Base-by-base conservation (phyloP, 2,888 invertebrate genomes). In the Anagyrus pseudococci region DNA sequence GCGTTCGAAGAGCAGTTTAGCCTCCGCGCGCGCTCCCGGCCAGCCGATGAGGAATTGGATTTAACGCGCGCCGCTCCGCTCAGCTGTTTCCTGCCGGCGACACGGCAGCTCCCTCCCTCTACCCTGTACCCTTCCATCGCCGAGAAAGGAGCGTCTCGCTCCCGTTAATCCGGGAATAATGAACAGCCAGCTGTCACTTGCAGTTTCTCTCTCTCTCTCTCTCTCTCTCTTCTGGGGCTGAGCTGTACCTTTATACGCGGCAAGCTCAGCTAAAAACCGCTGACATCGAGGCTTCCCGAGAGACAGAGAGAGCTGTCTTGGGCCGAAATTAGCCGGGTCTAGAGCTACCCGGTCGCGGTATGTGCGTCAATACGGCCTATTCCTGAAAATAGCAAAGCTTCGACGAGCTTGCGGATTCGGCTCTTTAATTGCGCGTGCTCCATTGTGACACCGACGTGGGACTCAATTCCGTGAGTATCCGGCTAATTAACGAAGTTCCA, bases 161-260 rank as follows among this genome's bases (percentile, higher is more conserved):
- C 65, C 67, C 67, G 71, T 74, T 79, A 78, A 79, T 78, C 77
- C 77, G 71, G 72, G 75, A 78, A 78, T 79, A 78, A 79, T 78
- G 77, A 78, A 78, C 78, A 78, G 74, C 73, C 75, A 74, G 75
- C 74, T 78, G 78, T 78, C 78, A 76, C 74, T 75, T 70, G 75
- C 76, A 78, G 75, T 75, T 71, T 71, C 71, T 69, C 66, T 68
- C 70, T 69, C 71, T n/a, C n/a, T n/a, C n/a, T n/a, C n/a, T n/a
- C n/a, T n/a, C n/a, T n/a, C n/a, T n/a, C n/a, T n/a, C n/a, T n/a
- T n/a, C n/a, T n/a, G n/a, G n/a, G n/a, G n/a, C n/a, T 69, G 69
- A n/a, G n/a, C n/a, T n/a, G n/a, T n/a, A n/a, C n/a, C n/a, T n/a
- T n/a, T n/a, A n/a, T n/a, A n/a, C n/a, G n/a, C n/a, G n/a, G n/a